Conservation (phyloP, 2,888 invertebrate genomes). For the Phymatocera aterrima region DNA sequence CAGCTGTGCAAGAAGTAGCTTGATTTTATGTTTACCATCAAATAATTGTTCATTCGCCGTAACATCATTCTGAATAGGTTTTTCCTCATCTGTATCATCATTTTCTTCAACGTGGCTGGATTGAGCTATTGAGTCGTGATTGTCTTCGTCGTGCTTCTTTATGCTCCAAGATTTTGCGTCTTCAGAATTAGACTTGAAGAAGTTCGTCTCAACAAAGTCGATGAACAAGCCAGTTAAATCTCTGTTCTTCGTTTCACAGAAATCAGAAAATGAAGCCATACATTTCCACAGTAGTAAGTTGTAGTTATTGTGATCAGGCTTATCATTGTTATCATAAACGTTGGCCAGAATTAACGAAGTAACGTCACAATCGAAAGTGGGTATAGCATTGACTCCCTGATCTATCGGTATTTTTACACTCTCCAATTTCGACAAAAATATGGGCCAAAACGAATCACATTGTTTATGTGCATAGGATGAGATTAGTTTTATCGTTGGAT, state of each 20-base stretch:
- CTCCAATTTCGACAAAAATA: constrained; percentile 80
- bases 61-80: constrained; percentile 56
- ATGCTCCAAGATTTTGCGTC: constrained; percentile 78
- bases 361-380: constrained; percentile 60
- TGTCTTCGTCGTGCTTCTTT: constrained; percentile 67
- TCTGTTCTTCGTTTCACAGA: constrained; percentile 88
- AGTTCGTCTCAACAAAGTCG: constrained; percentile 84
- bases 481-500: constrained; percentile 86
- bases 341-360: constrained; percentile 54
- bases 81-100: constrained; percentile 68
- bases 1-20: constrained; percentile 82
- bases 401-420: constrained; percentile 74
- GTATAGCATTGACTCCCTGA: constrained; percentile 65
- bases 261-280: constrained; percentile 83
- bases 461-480: constrained; percentile 81
- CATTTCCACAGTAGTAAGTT: constrained; percentile 89
- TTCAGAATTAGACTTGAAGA: constrained; percentile 79
- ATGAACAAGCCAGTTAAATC: constrained; percentile 89
- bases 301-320: constrained; percentile 85
- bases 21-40: constrained; percentile 57
- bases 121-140: constrained; percentile 57
- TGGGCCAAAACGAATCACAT: constrained; percentile 83
- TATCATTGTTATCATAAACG: constrained; percentile 75
- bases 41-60: constrained; percentile 50
- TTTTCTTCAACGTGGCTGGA: constrained; percentile 56